Evolutionary conservation across 2,797 vertebrate genomes (phyloP).

Genomic region (Acipenser oxyrinchus): DNA sequence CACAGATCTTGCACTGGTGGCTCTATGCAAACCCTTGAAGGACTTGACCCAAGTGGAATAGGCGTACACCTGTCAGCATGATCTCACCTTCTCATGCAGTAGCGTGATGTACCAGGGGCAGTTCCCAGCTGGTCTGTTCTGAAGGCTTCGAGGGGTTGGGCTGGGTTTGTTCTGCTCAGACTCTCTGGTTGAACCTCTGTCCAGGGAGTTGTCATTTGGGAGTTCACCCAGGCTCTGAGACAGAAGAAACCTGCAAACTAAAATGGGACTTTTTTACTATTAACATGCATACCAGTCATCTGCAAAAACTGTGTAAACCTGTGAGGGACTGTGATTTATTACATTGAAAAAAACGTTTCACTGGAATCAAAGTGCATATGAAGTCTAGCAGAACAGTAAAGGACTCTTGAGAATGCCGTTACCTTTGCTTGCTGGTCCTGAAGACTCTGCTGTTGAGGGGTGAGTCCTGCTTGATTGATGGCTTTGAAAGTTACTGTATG

Average conservation of each 20-base stretch:
- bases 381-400: background rate
- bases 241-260: background rate
- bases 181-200: background rate
- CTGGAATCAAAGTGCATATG: too few species aligned
- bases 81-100: conserved; percentile 2
- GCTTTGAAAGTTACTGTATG: background rate
- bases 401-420: background rate
- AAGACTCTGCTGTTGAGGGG: background rate
- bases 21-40: background rate
- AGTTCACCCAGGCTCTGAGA: background rate
- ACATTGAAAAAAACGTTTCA: too few species aligned
- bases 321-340: background rate
- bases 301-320: background rate
- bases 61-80: too few species aligned
- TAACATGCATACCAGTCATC: background rate
- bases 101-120: background rate
- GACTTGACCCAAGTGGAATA: background rate
- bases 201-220: background rate
- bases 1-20: background rate
- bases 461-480: background rate
- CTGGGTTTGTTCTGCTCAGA: background rate
- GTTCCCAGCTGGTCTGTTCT: background rate
- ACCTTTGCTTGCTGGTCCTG: background rate
- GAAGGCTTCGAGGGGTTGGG: background rate
- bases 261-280: background rate